Conservation (phyloP, 2,888 invertebrate genomes). For the Lepidochrysops patricia region DNA sequence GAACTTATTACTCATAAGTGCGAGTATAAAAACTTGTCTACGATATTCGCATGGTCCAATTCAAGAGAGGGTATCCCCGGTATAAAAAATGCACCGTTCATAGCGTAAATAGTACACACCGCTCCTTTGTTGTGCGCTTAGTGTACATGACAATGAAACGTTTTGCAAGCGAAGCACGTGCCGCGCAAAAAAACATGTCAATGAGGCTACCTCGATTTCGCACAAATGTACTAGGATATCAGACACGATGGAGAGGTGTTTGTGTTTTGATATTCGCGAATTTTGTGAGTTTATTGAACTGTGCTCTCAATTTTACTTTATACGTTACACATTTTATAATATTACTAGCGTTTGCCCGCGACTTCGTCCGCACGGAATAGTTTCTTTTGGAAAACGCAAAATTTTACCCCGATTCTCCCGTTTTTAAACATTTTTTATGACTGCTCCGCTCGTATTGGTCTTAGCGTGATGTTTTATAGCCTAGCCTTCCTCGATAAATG, state of each 20-base stretch:
- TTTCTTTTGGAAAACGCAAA: too few relatives aligned
- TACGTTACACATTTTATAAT: too few relatives aligned
- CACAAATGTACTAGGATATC: slow-evolving; percentile 65
- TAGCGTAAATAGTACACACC: slow-evolving; percentile 38
- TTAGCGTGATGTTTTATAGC: too few relatives aligned
- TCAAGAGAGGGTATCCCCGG: slow-evolving; percentile 55
- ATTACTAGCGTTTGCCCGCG: too few relatives aligned
- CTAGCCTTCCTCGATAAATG: too few relatives aligned
- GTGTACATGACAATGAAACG: slow-evolving; percentile 60
- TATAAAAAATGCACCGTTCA: slow-evolving; percentile 49
- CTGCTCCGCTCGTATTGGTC: too few relatives aligned
- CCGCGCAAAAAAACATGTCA: slow-evolving; percentile 49
- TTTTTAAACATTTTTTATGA: too few relatives aligned
- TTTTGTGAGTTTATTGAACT: neutral
- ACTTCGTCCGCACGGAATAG: too few relatives aligned
- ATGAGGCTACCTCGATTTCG: slow-evolving; percentile 67
- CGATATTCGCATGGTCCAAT: slow-evolving; percentile 45
- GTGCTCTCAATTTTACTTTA: neutral
- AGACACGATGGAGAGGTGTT: slow-evolving; percentile 39
- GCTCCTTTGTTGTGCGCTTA: slow-evolving; percentile 56
- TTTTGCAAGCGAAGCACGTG: slow-evolving; percentile 46
- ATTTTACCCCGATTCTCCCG: too few relatives aligned
- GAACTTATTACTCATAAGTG: slow-evolving; percentile 17
- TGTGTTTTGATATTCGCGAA: slow-evolving; percentile 30
- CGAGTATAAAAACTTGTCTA: slow-evolving; percentile 41